phyloP scores from a whole-genome alignment of 2,888 invertebrate species.

The Eupithecia inturbata region DNA sequence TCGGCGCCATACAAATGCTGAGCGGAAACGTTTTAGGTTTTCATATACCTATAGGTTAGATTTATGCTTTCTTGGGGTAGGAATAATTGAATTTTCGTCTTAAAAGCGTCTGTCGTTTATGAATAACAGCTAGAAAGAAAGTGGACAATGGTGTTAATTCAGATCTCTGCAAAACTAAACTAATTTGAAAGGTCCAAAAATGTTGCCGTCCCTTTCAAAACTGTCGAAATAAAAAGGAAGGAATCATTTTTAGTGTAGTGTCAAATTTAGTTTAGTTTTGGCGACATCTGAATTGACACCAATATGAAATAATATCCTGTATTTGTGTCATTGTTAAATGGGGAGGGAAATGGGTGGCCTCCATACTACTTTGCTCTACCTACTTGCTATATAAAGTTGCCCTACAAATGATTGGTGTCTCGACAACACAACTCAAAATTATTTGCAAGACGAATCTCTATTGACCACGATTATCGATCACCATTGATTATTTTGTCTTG shows the following conservation, averaged over 20 bases:
- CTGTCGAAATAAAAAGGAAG: no score
- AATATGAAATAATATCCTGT: no score
- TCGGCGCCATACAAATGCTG: not conserved
- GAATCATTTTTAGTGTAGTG: no score
- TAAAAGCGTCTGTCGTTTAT: not conserved
- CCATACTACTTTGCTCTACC: not conserved
- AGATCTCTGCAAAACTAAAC: no score
- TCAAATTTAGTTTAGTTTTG: no score
- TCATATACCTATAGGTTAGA: not conserved
- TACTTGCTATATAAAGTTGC: not conserved
- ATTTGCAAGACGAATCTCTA: not conserved
- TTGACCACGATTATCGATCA: not conserved
- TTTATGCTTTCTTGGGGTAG: not conserved
- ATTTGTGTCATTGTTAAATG: no score
- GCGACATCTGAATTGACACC: no score
- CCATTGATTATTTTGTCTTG: not conserved
- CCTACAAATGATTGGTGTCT: not conserved
- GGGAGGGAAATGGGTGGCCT: no score
- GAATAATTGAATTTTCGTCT: not conserved
- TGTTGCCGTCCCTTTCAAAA: no score
- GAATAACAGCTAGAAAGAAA: not conserved
- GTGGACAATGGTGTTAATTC: no score
- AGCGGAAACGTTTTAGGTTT: constrained; percentile 7
- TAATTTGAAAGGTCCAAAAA: no score
- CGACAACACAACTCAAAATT: not conserved